Conservation (phyloP, 2,888 invertebrate species). For the Metopia argyrocephala region DNA sequence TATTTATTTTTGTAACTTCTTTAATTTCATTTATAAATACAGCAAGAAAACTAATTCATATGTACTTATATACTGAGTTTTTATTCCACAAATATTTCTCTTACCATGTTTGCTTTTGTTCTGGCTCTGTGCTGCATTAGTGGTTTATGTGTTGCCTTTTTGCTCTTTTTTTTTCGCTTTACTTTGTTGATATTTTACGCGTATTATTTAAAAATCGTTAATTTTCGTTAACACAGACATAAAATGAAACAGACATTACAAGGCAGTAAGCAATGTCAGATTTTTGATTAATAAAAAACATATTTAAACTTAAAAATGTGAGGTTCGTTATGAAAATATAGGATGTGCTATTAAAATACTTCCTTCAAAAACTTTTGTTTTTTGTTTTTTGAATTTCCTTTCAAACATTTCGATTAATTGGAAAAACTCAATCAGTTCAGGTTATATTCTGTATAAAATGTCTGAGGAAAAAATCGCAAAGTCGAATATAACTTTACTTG, state of each 20-base stretch:
- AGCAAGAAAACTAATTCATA: slow-evolving; percentile 5
- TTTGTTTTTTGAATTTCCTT: background rate
- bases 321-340: too few species aligned
- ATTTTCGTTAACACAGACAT: slow-evolving; percentile 41
- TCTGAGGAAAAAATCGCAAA: too few species aligned
- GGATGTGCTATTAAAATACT: too few species aligned
- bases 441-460: slow-evolving; percentile 21
- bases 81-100: background rate
- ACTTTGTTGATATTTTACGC: background rate
- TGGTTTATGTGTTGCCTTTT: slow-evolving; percentile 8
- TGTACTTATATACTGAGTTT: background rate
- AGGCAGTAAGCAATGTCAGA: background rate
- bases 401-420: slow-evolving; percentile 25
- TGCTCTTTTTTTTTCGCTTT: background rate
- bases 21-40: too few species aligned
- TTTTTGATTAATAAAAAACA: too few species aligned
- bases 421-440: slow-evolving; percentile 18
- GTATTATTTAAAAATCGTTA: slow-evolving; percentile 57
- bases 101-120: slow-evolving; percentile 13
- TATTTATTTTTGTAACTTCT: too few species aligned
- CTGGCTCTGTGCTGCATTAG: slow-evolving; percentile 29
- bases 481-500: too few species aligned
- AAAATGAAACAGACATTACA: background rate
- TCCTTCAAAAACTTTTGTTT: background rate
- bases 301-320: too few species aligned